These are phyloP conservation scores for Cephus nigrinus DNA, from an alignment of 2,888 invertebrate species.

Conservation along the genomic window DNA sequence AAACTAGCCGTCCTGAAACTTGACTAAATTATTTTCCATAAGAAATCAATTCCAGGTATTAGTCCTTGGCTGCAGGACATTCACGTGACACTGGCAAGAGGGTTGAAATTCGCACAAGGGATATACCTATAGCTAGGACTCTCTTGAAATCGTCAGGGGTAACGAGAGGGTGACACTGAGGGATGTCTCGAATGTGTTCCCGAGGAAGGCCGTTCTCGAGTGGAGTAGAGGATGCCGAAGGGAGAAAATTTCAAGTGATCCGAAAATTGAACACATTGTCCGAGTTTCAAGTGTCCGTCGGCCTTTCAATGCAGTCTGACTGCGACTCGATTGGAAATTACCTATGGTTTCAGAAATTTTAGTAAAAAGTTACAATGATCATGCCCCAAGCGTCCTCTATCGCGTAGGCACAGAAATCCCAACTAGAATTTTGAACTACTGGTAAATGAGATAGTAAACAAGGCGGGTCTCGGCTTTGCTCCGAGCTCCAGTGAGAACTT, in stretches of 20 bases:
- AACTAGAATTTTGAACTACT: not conserved
- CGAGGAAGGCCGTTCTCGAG: not conserved
- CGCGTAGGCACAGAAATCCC: not conserved
- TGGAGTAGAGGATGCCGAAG: not conserved
- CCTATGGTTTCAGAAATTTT: not conserved
- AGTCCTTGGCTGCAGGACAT: not conserved
- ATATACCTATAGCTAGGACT: not conserved
- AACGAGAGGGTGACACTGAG: not conserved
- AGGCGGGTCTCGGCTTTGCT: not conserved
- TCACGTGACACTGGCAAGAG: not conserved
- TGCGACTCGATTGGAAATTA: slow-evolving; percentile 13
- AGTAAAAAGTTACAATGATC: not conserved
- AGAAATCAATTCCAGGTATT: not conserved
- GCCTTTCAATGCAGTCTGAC: not conserved
- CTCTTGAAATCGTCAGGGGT: not conserved
- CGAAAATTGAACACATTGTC: slow-evolving; percentile 7
- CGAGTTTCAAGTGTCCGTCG: slow-evolving; percentile 7
- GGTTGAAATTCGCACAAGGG: not conserved
- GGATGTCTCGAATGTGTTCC: not conserved
- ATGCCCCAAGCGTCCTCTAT: not conserved
- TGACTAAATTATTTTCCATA: not conserved
- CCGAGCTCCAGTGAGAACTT: not conserved
- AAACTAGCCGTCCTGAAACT: not conserved
- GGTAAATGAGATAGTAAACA: not conserved
- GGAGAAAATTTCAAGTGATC: slow-evolving; percentile 10